Conservation (phyloP, 2,888 invertebrate species). For the Nycteola revayana region DNA sequence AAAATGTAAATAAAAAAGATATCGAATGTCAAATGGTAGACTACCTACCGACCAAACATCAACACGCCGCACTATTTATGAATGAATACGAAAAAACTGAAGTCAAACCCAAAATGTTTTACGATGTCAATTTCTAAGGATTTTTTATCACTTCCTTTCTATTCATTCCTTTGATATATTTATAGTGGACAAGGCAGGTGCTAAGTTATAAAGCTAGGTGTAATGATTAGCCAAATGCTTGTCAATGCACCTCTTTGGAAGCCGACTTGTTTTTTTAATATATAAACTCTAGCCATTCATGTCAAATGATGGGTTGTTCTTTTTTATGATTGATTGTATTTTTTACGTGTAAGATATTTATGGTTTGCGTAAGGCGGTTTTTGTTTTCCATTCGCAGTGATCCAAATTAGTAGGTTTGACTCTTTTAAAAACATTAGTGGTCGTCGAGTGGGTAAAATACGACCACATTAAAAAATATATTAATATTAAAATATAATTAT, state of each 20-base stretch:
- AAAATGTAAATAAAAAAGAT: too few species aligned
- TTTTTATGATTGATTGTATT: constrained; percentile 30
- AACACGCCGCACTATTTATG: too few species aligned
- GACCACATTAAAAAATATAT: too few species aligned
- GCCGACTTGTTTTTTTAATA: constrained; percentile 46
- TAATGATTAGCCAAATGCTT: constrained; percentile 70
- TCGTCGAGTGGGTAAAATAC: too few species aligned
- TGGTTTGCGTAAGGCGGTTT: too few species aligned
- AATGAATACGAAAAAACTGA: constrained; percentile 59
- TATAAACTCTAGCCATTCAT: constrained; percentile 38
- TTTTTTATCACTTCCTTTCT: constrained; percentile 69
- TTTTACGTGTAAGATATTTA: too few species aligned
- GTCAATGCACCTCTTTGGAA: constrained; percentile 52
- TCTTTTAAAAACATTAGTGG: too few species aligned
- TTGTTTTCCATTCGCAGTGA: too few species aligned
- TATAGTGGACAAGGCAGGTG: constrained; percentile 67
- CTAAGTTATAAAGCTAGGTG: constrained; percentile 59
- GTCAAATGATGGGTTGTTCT: constrained; percentile 31
- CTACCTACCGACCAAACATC: too few species aligned
- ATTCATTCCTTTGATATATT: constrained; percentile 51
- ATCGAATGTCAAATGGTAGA: too few species aligned
- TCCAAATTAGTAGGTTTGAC: too few species aligned
- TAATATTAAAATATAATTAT: too few species aligned
- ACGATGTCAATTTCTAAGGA: constrained; percentile 52
- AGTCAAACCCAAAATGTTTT: constrained; percentile 56